Base-by-base conservation (phyloP, 2,113 vertebrate genomes). In the Onychorhynchus coronatus region DNA sequence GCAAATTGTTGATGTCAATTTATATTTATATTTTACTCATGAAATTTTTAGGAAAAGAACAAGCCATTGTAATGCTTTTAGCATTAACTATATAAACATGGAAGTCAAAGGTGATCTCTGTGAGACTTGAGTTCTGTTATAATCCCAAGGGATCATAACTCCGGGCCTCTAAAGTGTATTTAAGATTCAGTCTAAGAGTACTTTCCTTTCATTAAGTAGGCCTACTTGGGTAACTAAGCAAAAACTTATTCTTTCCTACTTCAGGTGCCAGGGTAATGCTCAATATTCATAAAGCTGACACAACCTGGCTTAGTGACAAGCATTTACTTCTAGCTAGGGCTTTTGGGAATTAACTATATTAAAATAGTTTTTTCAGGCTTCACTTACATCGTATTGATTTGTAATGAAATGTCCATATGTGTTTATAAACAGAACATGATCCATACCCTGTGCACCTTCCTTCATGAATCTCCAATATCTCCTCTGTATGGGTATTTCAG, bases 351-450 rank as follows among this genome's bases (percentile, higher is more conserved):
- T 93, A 94, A 75, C 66, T 89, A 7, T 59, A 95, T 93, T 96
- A 92, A 96, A 97, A 96, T 93, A 90, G 82, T 95, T 91, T 91
- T 95, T 96, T 92, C 88, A 88, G 76, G 15, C 82, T 81, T 93
- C 65, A 77, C 27, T 95, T 93, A 89, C 46, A 87, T 52, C 21
- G 20, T 94, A 96, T 95, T 77, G 94, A 97, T 96, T 95, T 89
- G 72, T 77, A 96, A 96, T 96, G 93, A 97, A 96, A 96, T 79
- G 23, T 95, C 76, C 92, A 94, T 89, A 87, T 90, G 70, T 97
- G 73, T 97, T 96, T 91, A 94, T 96, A 91, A 93, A 94, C 58
- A 86, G 55, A 94, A 79, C 30, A 37, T 46, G 42, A 85, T 89
- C 90, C 71, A 86, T 88, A 92, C 65, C 44, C 76, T 5, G 1